Evolutionary conservation across 1,140 invertebrate species (phyloP), one percentile per base, ranked within the genome.

Genomic region (Papilio machaon): DNA sequence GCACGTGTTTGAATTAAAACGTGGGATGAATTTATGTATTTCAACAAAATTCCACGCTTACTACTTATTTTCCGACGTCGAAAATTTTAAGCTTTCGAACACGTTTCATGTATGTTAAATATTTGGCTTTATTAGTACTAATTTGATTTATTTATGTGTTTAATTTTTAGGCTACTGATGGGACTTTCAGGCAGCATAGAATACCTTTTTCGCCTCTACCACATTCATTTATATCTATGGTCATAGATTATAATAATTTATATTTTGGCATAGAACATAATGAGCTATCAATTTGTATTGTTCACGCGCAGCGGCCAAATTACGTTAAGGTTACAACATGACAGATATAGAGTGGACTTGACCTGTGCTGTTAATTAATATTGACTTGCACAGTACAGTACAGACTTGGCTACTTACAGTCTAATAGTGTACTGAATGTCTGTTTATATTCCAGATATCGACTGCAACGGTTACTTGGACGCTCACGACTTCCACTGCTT

Each of bases 401-500:
- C 13, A 8, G 17, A 30, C n/a, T 1, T 13, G 8, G 8, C 46
- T 49, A 49, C 47, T 49, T 47, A 11, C 4, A 46, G 46, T 5
- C 46, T 46, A 4, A 9, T 46, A 46, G 46, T 46, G 4, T 46
- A 46, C 46, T 46, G 9, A 5, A 46, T 46, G 4, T n/a, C n/a
- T n/a, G n/a, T n/a, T n/a, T 38, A 67, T 81, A 15, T 93, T 93
- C 46, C 90, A 98, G 97, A 98, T 95, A 97, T 97, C 83, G 97
- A 98, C 91, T 97, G 97, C 93, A 98, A 98, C 91, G 97, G 97
- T 38, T 97, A 96, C 88, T 90, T 98, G 85, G 97, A 98, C 84
- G 96, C 97, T 83, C 96, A 97, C 85, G 97, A 98, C 92, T 98
- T 98, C 89, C 96, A 97, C 82, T 97, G 97, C 89, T 96, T 98